phyloP scores from a whole-genome alignment of 2,113 vertebrate species.

The Phaethornis superciliosus region DNA sequence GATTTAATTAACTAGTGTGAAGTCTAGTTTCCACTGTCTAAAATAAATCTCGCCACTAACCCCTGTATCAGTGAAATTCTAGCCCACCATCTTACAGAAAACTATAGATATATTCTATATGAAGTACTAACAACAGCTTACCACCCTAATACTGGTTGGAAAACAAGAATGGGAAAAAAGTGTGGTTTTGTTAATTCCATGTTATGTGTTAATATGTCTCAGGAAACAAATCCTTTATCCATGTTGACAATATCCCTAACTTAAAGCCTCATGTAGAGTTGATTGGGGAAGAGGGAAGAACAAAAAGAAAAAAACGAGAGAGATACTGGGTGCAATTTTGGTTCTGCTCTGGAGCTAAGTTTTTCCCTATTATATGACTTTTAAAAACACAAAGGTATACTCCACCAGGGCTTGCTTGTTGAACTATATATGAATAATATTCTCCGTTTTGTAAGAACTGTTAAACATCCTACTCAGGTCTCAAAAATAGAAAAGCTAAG shows the following conservation, averaged over 20 bases:
- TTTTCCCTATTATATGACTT: not conserved
- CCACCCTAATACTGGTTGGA: not conserved
- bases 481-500: not conserved
- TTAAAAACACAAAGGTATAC: not conserved
- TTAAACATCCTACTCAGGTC: not conserved
- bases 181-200: not conserved
- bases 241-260: not conserved
- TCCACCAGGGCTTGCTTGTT: not conserved
- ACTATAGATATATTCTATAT: not conserved
- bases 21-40: not conserved
- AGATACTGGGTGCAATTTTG: not conserved
- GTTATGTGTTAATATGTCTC: not conserved
- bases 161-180: not conserved
- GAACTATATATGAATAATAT: not conserved
- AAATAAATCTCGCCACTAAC: not conserved
- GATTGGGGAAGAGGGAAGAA: rapidly evolving
- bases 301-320: not conserved
- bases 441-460: not conserved
- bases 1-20: not conserved
- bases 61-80: not conserved
- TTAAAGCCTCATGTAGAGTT: not conserved
- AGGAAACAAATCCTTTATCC: not conserved
- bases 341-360: not conserved
- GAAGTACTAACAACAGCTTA: not conserved
- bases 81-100: not conserved